Evolutionary conservation across 2,797 vertebrate species (phyloP), one percentile per base, ranked within the genome.

Genomic region (Sardinella longiceps): DNA sequence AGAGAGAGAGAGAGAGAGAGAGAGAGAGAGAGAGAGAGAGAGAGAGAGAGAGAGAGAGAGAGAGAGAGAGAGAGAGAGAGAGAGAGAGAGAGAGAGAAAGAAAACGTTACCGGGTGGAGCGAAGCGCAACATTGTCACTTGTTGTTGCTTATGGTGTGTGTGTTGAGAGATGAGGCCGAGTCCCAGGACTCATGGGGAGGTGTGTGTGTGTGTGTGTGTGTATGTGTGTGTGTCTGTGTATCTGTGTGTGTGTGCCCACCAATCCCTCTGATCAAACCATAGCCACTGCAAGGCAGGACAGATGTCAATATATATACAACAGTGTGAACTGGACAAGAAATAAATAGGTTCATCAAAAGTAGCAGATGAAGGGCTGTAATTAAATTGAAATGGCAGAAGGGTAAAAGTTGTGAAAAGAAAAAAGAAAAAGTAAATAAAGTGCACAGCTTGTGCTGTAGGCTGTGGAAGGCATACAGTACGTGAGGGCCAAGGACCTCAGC

Each of bases 31-130:
- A n/a, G n/a, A n/a, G n/a, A n/a, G n/a, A n/a, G n/a, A n/a, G n/a
- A n/a, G n/a, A n/a, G n/a, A n/a, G n/a, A n/a, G n/a, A n/a, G n/a
- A n/a, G n/a, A n/a, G n/a, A n/a, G n/a, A n/a, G n/a, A n/a, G n/a
- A n/a, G n/a, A n/a, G n/a, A n/a, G n/a, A n/a, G n/a, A n/a, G 3
- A 30, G 90, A 89, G 81, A 85, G 87, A 80, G 37, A 81, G 87
- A 88, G 90, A 86, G 86, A 88, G 86, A 84, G 85, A 84, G 90
- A 85, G 84, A 90, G 87, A 85, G 91, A 90, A 89, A 91, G 83
- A 84, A 87, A 91, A 86, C 92, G 88, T 88, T 82, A 85, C 60
- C 85, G 70, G 60, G 84, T 89, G 66, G 30, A 74, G 30, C 33
- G 30, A 74, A 56, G 33, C 30, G 6, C 66, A 15, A 74, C 18